phyloP scores from a whole-genome alignment of 2,797 vertebrate species.

The Rhynchonycteris naso region DNA sequence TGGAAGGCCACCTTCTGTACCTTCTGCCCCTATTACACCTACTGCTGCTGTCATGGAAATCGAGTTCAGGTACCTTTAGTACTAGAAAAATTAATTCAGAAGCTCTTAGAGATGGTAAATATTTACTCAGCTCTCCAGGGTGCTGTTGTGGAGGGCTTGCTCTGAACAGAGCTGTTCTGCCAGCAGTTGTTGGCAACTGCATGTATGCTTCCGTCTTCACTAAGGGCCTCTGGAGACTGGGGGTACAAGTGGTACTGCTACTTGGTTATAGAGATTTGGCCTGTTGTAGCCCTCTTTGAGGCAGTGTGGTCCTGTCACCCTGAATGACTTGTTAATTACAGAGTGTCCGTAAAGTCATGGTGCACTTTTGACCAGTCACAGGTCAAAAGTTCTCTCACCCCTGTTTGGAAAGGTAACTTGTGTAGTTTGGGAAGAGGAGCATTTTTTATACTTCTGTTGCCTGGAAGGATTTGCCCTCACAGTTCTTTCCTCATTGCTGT shows the following conservation, averaged over 20 bases:
- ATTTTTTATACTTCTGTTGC: not conserved
- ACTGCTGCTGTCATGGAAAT: constrained; percentile 18
- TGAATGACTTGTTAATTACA: not conserved
- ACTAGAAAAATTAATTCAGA: constrained; percentile 52
- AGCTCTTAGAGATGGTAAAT: constrained; percentile 64
- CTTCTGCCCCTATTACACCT: not conserved
- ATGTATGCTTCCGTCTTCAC: not conserved
- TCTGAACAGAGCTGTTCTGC: constrained; percentile 15
- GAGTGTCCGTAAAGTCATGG: no score
- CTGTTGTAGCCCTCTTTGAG: not conserved
- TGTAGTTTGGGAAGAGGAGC: not conserved
- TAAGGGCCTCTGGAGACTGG: not conserved
- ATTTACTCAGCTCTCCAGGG: constrained; percentile 51
- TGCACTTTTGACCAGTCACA: no score
- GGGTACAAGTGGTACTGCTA: not conserved
- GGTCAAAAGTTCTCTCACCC: not conserved
- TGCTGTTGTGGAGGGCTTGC: constrained; percentile 23
- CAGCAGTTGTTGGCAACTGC: not conserved
- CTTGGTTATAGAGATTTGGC: not conserved
- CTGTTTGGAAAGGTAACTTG: constrained; percentile 8
- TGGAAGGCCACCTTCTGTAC: not conserved
- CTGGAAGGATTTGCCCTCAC: not conserved
- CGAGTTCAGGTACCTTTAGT: constrained; percentile 21
- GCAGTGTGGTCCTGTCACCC: not conserved
- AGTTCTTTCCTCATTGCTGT: not conserved